Percentiles rank a stretch among this genome's conserved stretches.
phyloP scores from a whole-genome alignment of 2,113 vertebrate genomes.

The Saguinus imperator region DNA sequence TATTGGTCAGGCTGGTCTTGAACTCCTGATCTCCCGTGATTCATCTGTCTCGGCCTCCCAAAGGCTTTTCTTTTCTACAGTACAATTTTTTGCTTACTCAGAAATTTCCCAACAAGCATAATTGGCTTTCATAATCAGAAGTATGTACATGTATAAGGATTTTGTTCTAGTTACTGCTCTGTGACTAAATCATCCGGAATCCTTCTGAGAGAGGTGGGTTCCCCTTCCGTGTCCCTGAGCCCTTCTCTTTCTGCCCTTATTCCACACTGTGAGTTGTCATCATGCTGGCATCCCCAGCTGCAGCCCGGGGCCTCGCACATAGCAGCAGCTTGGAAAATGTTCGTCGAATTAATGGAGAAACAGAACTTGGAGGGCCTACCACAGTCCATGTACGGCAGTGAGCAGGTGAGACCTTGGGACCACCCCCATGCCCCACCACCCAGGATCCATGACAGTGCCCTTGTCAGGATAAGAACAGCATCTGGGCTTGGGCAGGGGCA shows the following conservation, averaged over 20 bases:
- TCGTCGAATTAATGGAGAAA: neutral
- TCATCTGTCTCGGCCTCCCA: too few species aligned
- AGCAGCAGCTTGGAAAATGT: neutral
- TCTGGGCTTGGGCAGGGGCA: neutral
- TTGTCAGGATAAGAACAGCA: neutral
- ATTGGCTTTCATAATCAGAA: neutral
- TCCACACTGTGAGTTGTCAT: neutral
- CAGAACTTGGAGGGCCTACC: neutral
- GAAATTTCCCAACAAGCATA: neutral
- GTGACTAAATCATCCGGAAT: neutral
- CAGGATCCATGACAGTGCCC: neutral
- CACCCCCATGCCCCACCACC: neutral
- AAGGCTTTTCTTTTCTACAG: neutral
- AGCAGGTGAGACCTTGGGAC: neutral
- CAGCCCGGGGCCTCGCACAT: neutral
- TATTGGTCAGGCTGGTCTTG: too few species aligned
- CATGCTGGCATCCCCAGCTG: neutral
- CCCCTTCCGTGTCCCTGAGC: neutral
- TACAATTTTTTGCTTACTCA: neutral
- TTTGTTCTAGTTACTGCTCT: neutral
- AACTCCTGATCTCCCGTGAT: too few species aligned
- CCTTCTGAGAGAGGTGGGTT: neutral
- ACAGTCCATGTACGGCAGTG: neutral
- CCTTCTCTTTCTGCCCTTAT: neutral
- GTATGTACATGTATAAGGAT: neutral